Evolutionary conservation across 2,888 invertebrate genomes (phyloP), one percentile per base, ranked within the genome.

Genomic region (Augiades crinisus): DNA sequence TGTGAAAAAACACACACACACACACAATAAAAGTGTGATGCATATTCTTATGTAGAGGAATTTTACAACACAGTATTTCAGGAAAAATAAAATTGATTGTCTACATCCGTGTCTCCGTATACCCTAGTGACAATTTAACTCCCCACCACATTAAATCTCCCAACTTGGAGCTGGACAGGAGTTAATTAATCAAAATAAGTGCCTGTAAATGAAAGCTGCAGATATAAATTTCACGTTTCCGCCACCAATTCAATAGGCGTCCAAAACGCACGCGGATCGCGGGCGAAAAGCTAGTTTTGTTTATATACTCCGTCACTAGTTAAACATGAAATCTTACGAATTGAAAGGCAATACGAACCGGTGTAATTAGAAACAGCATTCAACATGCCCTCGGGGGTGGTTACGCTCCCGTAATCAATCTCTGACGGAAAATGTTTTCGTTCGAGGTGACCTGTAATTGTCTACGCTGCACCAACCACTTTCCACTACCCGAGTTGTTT

Each of bases 351-450:
- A 37, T 21, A 38, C 13, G 8, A 12, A 46, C 13, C 21, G 5
- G n/a, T 17, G 34, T 34, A 34, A 45, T 45, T 34, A 34, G 21
- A 45, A 45, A 34, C 45, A 45, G 16, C 24, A 34, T 14, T 37
- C 7, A 17, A 22, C 21, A 24, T 45, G 24, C 44, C 45, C 45
- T 27, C 22, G 16, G 45, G 45, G 45, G 22, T 45, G 16, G 34
- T 21, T 45, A 24, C 24, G 30, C 45, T 16, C 34, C 33, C 45
- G 10, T 45, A 34, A 45, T 45, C 45, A 45, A 45, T 45, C 45
- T 34, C 34, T 45, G 24, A 34, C 45, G 45, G 45, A 45, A 45
- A 45, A 41, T 41, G 30, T 30, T 41, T 27, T 44, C 12, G 22
- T 34, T 45, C 16, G 22, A 36, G 34, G 6, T 36, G 45, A 45